Conservation (phyloP, 2,888 invertebrate species). For the Malachius bipustulatus region DNA sequence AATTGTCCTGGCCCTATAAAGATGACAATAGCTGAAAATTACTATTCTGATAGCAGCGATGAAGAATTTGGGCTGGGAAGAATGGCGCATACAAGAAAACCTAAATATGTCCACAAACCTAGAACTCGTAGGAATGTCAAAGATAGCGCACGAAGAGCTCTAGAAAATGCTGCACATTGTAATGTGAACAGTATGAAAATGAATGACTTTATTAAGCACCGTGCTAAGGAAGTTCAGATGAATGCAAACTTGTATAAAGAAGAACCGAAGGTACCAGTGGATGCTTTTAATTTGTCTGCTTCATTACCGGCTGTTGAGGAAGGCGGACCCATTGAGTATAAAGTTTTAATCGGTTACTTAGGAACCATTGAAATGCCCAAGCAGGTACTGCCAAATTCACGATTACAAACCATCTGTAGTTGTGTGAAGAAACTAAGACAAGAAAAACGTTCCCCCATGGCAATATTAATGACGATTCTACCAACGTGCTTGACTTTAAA, state of each 20-base stretch:
- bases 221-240: constrained; percentile 16
- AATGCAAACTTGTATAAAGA: constrained; percentile 17
- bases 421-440: constrained; percentile 82
- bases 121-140: constrained; percentile 7
- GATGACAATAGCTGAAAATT: constrained; percentile 77
- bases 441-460: constrained; percentile 76
- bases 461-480: constrained; percentile 74
- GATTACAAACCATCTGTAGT: constrained; percentile 66
- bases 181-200: constrained; percentile 11
- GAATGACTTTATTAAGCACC: constrained; percentile 16
- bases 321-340: constrained; percentile 54
- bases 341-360: constrained; percentile 84
- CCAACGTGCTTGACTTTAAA: constrained; percentile 69
- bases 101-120: constrained; percentile 47
- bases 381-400: constrained; percentile 60
- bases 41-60: constrained; percentile 76
- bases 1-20: constrained; percentile 71
- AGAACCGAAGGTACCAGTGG: constrained; percentile 14
- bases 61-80: constrained; percentile 51
- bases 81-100: constrained; percentile 44
- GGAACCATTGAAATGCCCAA: constrained; percentile 94
- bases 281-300: constrained; percentile 19
- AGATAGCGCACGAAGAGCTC: constrained; percentile 9
- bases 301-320: constrained; percentile 32
- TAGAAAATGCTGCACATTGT: constrained; percentile 4